Evolutionary conservation across 2,113 vertebrate species (phyloP).

Genomic region (Prionailurus viverrinus): DNA sequence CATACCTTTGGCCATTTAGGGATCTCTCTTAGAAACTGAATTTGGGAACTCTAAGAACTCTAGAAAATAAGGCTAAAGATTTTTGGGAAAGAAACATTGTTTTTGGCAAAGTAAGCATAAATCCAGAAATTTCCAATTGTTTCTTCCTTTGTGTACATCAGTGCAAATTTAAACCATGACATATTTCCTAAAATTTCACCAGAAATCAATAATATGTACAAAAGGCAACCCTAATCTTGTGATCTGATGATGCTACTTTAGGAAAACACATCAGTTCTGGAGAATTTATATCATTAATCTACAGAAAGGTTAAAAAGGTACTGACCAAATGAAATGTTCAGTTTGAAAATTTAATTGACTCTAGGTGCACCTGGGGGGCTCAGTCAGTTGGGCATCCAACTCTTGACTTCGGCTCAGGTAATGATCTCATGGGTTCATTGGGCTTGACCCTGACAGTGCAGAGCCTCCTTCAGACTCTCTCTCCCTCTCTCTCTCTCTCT

Average conservation of each 20-base stretch:
- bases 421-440: no score
- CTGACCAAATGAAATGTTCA: background rate
- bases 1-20: background rate
- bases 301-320: background rate
- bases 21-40: background rate
- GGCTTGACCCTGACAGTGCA: no score
- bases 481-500: no score
- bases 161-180: background rate
- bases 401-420: no score
- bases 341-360: slow-evolving; percentile 7
- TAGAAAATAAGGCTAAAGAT: slow-evolving; percentile 16
- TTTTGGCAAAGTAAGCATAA: slow-evolving; percentile 16
- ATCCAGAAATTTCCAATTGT: background rate
- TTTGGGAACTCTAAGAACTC: slow-evolving; percentile 7
- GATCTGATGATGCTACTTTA: background rate
- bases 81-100: slow-evolving; percentile 4
- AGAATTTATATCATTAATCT: background rate
- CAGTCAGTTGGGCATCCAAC: no score
- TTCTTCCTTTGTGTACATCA: background rate
- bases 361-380: no score
- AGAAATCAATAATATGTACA: background rate
- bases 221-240: slow-evolving; percentile 5
- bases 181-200: background rate
- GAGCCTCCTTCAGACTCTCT: no score
- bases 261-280: background rate